Evolutionary conservation across 2,797 vertebrate genomes (phyloP), one percentile per base, ranked within the genome.

Genomic region (Lates japonicus): DNA sequence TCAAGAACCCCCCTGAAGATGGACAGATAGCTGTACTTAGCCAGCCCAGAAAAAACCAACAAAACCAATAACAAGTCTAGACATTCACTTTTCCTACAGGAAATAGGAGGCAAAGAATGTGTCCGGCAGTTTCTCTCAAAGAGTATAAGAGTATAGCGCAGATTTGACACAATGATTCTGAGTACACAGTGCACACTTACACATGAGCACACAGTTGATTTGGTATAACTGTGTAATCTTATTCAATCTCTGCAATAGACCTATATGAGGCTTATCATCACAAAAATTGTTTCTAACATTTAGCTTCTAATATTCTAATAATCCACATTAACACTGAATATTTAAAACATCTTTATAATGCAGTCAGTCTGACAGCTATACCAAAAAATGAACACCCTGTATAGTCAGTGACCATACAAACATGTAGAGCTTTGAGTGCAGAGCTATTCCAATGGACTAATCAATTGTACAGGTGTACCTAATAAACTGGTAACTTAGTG

Each of bases 1-100:
- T 96, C 90, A 99, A 75, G 87, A 99, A 99, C 0, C 97, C 97
- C 6, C 98, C 97, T 98, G 92, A 42, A 58, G 59, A 10, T 12
- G 31, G 19, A 52, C 2, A 83, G 4, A 71, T 2, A 72, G 22
- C 13, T 41, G 11, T 19, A 19, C 39, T 74, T 11, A 52, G 20
- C 14, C 37, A 51, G 31, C 16, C 31, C 7, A 60, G 7, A 52
- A 25, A 37, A 46, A 44, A 55, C 11, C 13, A 49, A 20, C 9
- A 25, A 16, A 57, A 37, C 25, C 1, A 31, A 19, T 31, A n/a
- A n/a, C 33, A 2, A 31, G 0, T 39, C 5, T 39, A 19, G 8
- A 6, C 25, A 11, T 51, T 65, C 20, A 70, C 33, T 22, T 20
- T 69, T 46, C 54, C 7, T 25, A 39, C 14, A 10, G 3, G 20